These are phyloP conservation scores for Chrysolina haemoptera DNA, from an alignment of 2,888 invertebrate species.

Conservation along the genomic window DNA sequence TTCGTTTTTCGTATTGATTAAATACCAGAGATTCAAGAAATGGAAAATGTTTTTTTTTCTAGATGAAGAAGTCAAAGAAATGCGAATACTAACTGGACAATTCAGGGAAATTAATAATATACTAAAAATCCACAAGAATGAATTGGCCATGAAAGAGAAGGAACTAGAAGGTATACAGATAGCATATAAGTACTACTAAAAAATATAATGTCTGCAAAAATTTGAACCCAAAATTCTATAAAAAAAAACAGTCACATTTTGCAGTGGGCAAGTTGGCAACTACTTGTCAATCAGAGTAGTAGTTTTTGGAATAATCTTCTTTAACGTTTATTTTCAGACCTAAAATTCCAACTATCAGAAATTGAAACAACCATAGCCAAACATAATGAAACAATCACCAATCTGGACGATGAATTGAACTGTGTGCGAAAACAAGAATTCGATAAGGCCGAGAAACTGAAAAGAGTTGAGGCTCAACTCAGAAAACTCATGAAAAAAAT, in stretches of 20 bases:
- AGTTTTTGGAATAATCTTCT: not conserved
- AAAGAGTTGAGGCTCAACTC: constrained; percentile 69
- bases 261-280: not conserved
- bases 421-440: constrained; percentile 53
- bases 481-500: constrained; percentile 68
- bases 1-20: too few relatives aligned
- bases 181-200: too few relatives aligned
- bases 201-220: not conserved
- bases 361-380: constrained; percentile 42
- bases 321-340: constrained; percentile 33
- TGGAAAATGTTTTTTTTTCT: constrained; percentile 16
- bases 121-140: constrained; percentile 56
- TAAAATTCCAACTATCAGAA: constrained; percentile 36
- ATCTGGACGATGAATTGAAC: constrained; percentile 58
- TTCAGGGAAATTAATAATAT: constrained; percentile 49
- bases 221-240: not conserved
- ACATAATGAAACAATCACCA: constrained; percentile 51
- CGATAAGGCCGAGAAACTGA: constrained; percentile 68
- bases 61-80: constrained; percentile 73
- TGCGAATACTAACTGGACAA: constrained; percentile 69
- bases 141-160: constrained; percentile 55
- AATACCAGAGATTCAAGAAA: too few relatives aligned
- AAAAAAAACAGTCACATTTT: too few relatives aligned
- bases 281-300: not conserved
- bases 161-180: constrained; percentile 50